Base-by-base conservation (phyloP, 2,113 vertebrate genomes). In the Archocentrus centrarchus region DNA sequence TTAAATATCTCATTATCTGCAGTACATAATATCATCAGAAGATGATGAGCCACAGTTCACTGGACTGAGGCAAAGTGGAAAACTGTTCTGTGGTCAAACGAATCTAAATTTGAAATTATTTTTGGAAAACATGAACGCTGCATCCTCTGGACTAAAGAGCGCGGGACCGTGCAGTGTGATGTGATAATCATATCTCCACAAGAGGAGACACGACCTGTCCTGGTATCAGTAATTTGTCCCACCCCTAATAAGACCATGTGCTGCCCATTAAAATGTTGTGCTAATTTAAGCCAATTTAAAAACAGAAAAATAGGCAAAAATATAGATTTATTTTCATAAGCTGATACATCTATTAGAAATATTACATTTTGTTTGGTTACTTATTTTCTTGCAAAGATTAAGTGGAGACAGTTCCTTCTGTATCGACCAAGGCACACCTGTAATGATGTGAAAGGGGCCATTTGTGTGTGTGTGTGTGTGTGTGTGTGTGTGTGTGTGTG, bases 381-480 rank as follows among this genome's bases (percentile, higher is more conserved):
- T 20, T 20, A 50, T 37, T 50, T 81, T 20, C 41, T 0, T 66
- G 44, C 11, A 50, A 20, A 61, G 41, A 81, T 55, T 47, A 55
- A 47, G 13, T 44, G 7, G 39, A 15, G 22, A 58, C 9, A 17
- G 10, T 58, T 13, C 15, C 55, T n/a, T 18, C 8, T 66, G 15
- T 24, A 70, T 59, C 3, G 3, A 90, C 85, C 79, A 78, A 20
- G 79, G 91, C 80, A 92, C 92, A 94, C 93, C 92, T 93, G 88
- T 90, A 87, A 59, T n/a, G 15, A 35, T 47, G 79, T 41, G 50
- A 80, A 57, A 63, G 61, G 4, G 5, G 70, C 11, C 41, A 4
- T 50, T 30, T 70, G 10, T 58, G 58, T 90, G 86, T 87, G 80
- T 86, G 59, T 92, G 89, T 79, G 88, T 63, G 59, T 37, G 79